Percentiles rank a stretch among this genome's conserved stretches.
phyloP scores from a whole-genome alignment of 2,797 vertebrate species.

The Aerospiza tachiro region DNA sequence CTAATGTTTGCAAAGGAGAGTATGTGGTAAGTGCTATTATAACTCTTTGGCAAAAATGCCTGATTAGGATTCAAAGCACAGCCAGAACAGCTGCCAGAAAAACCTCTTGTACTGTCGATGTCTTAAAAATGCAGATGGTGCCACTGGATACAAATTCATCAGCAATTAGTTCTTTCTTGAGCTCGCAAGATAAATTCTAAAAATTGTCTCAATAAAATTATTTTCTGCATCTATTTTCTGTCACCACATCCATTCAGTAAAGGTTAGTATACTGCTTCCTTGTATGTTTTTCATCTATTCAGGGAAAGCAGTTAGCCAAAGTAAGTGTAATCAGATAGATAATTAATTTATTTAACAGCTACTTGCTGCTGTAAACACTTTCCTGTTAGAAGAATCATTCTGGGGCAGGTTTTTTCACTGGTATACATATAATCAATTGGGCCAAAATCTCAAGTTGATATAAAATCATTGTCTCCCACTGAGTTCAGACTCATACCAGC shows the following conservation, averaged over 20 bases:
- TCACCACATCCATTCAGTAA: background rate
- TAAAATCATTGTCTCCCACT: background rate
- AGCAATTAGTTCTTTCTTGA: constrained; percentile 1
- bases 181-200: background rate
- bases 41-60: background rate
- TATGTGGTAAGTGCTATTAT: background rate
- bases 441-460: background rate
- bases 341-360: background rate
- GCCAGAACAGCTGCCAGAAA: constrained; percentile 12
- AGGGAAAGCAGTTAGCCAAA: background rate
- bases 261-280: background rate
- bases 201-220: background rate
- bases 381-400: background rate
- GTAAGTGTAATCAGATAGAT: background rate
- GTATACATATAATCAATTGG: background rate
- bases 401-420: background rate
- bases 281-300: background rate
- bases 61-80: constrained; percentile 24
- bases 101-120: background rate
- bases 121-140: background rate
- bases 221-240: background rate
- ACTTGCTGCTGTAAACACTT: background rate
- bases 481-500: background rate
- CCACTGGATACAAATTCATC: constrained; percentile 1
- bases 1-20: background rate